A percentile compares a stretch with the other conserved stretches of the same genome.
phyloP scores from a whole-genome alignment of 2,113 vertebrate species.

The Glaucidium brasilianum region DNA sequence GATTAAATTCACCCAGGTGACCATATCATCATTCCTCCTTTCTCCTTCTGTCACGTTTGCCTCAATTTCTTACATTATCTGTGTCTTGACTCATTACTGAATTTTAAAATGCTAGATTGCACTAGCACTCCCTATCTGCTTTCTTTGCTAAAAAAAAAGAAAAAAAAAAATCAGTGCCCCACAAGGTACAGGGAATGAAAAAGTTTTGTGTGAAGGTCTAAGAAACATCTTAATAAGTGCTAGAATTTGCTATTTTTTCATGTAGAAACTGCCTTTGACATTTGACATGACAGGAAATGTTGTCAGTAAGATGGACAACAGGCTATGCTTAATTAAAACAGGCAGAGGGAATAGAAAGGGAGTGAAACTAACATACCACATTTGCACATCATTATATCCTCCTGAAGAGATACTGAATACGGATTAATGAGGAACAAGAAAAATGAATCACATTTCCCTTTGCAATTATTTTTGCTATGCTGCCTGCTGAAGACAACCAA shows the following conservation, averaged over 20 bases:
- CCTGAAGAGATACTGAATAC: not conserved
- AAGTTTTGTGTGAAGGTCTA: not conserved
- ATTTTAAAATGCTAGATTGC: not conserved
- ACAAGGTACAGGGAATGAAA: not conserved
- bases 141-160: not conserved
- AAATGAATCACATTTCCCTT: not conserved
- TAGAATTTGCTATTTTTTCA: not conserved
- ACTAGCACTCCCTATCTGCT: not conserved
- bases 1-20: not conserved
- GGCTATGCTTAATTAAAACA: constrained; percentile 12
- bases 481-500: not conserved
- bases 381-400: not conserved
- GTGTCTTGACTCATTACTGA: not conserved
- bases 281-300: not conserved
- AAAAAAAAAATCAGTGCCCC: not conserved
- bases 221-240: not conserved
- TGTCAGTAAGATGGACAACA: not conserved
- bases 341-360: not conserved
- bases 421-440: not conserved
- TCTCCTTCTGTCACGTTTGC: not conserved
- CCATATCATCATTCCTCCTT: not conserved
- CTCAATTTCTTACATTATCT: not conserved
- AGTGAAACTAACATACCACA: not conserved
- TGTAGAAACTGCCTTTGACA: not conserved
- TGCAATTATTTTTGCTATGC: not conserved